Conservation (phyloP, 35 echinoderm and acorn worm species). For the Acanthaster planci region DNA sequence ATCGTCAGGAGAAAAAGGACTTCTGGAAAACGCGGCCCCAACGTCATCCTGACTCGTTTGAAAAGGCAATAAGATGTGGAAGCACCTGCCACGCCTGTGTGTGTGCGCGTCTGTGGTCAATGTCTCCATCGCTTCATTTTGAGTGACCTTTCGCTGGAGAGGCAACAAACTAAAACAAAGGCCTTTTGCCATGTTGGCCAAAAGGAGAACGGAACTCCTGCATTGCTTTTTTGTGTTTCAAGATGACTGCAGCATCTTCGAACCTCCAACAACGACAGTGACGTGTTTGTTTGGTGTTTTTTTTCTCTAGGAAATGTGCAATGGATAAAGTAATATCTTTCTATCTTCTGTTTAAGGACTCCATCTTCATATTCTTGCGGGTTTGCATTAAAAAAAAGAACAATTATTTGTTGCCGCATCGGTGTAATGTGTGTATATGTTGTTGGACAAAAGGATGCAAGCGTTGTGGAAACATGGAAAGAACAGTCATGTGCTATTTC, state of each 20-base stretch:
- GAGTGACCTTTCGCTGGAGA: too few species aligned
- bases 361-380: neutral
- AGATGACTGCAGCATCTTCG: neutral
- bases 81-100: neutral
- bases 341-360: neutral
- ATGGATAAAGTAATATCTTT: slow-evolving; percentile 13
- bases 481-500: neutral
- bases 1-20: too few species aligned
- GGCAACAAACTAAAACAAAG: too few species aligned
- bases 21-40: too few species aligned
- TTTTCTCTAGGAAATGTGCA: slow-evolving; percentile 10
- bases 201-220: slow-evolving; percentile 9
- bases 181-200: too few species aligned
- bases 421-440: neutral
- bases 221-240: neutral
- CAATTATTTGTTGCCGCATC: neutral
- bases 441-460: neutral
- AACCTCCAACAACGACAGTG: too few species aligned
- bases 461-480: neutral
- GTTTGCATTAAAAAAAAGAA: slow-evolving; percentile 20
- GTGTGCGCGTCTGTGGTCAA: neutral
- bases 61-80: slow-evolving; percentile 9
- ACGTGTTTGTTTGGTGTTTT: too few species aligned
- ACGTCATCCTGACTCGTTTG: too few species aligned
- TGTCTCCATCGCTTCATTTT: too few species aligned